These are phyloP conservation scores for Drosophila quadrilineata DNA, from an alignment of 1,140 invertebrate genomes.

Conservation along the genomic window DNA sequence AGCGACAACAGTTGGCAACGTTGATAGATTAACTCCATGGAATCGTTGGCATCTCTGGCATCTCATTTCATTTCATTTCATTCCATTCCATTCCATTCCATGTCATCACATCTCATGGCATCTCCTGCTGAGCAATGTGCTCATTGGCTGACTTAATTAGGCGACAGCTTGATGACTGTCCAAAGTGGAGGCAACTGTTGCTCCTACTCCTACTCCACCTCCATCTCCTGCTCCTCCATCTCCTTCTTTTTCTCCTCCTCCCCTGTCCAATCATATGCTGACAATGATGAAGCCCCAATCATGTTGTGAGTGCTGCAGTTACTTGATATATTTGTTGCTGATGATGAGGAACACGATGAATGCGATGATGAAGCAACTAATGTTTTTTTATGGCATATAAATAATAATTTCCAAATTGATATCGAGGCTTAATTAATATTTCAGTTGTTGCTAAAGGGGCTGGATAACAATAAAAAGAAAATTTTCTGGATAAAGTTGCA, in stretches of 20 bases:
- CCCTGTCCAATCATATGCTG: too few relatives aligned
- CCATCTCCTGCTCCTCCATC: too few relatives aligned
- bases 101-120: too few relatives aligned
- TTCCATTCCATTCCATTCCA: not conserved
- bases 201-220: too few relatives aligned
- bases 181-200: not conserved
- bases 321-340: too few relatives aligned
- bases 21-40: slow-evolving; percentile 70
- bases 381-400: not conserved
- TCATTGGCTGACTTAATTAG: slow-evolving; percentile 6
- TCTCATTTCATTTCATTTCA: not conserved
- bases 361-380: not conserved
- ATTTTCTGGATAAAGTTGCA: too few relatives aligned
- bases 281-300: too few relatives aligned
- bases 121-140: slow-evolving; percentile 6
- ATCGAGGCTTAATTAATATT: not conserved
- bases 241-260: too few relatives aligned
- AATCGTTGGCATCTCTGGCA: slow-evolving; percentile 47
- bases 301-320: too few relatives aligned
- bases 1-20: too few relatives aligned
- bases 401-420: not conserved
- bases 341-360: not conserved
- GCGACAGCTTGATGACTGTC: slow-evolving; percentile 3
- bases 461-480: too few relatives aligned
- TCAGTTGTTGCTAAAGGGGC: not conserved